Evolutionary conservation across 1,140 invertebrate genomes (phyloP), one percentile per base, ranked within the genome.

Genomic region (Caenorhabditis latens): DNA sequence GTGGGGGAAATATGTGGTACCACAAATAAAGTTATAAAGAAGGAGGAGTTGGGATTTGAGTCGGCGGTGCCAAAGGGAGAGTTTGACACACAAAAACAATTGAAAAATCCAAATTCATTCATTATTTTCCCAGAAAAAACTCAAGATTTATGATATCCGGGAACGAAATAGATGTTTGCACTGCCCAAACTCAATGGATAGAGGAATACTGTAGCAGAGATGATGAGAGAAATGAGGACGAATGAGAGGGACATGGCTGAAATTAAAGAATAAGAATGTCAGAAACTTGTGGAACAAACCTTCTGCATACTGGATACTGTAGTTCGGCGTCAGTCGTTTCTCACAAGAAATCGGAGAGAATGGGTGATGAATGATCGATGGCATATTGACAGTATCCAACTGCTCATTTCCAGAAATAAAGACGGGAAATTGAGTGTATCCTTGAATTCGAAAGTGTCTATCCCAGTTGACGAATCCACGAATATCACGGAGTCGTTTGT

Each of bases 391-490:
- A 21, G 71, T 79, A 19, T 79, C 71, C 46, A 79, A 79, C 53
- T 50, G 46, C 19, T 5, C 19, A 43, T 79, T 79, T 79, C 71
- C 71, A 67, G 63, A 67, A 14, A 67, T 67, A 67, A 67, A 67
- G 40, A 67, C 63, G 32, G 63, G 63, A 53, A 53, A 53, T 53
- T 53, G 13, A 11, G 11, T 16, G 9, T 21, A 40, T 53, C 71
- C 71, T 4, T 13, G 43, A n/a, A 79, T 43, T n/a, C 53, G 50
- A 6, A 79, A n/a, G 5, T 79, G 46, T 46, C 53, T 53, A 79
- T 79, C 40, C 71, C 71, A 79, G 24, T 79, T 53, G 13, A 79
- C 46, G 53, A 79, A 79, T 79, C 71, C 71, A 79, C 71, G 71
- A 7, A 79, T 32, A 79, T 79, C 71, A 32, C 46, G 71, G 14